phyloP scores from a whole-genome alignment of 2,888 invertebrate species.

The Chironomus tentans region DNA sequence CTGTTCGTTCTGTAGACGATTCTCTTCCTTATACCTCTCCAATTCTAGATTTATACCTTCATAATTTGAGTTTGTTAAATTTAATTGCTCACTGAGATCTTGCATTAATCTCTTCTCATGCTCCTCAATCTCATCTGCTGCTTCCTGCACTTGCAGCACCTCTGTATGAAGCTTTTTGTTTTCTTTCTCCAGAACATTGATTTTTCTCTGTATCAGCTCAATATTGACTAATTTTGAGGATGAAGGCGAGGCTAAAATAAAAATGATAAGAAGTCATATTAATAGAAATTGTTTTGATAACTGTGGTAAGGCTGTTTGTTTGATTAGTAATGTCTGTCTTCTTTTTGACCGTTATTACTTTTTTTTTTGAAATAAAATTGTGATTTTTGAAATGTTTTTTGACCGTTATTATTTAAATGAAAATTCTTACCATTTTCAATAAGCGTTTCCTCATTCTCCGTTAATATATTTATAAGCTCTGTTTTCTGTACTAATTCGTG shows the following conservation, averaged over 20 bases:
- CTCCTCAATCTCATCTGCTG: slow-evolving; percentile 80
- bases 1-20: slow-evolving; percentile 71
- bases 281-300: slow-evolving; percentile 38
- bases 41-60: slow-evolving; percentile 52
- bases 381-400: too few relatives aligned
- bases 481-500: slow-evolving; percentile 89
- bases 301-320: too few relatives aligned
- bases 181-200: slow-evolving; percentile 79
- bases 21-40: slow-evolving; percentile 70
- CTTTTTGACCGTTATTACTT: too few relatives aligned
- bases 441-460: slow-evolving; percentile 64
- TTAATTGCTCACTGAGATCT: slow-evolving; percentile 72
- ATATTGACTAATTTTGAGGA: slow-evolving; percentile 59
- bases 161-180: slow-evolving; percentile 75
- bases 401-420: slow-evolving; percentile 41
- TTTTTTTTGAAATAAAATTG: too few relatives aligned
- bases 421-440: slow-evolving; percentile 57
- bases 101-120: slow-evolving; percentile 78
- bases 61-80: slow-evolving; percentile 38
- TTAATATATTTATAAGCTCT: slow-evolving; percentile 77
- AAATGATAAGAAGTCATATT: slow-evolving; percentile 2
- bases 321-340: too few relatives aligned
- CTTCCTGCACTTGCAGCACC: slow-evolving; percentile 67
- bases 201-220: slow-evolving; percentile 75
- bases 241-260: slow-evolving; percentile 45